phyloP scores from a whole-genome alignment of 1,140 invertebrate genomes.

The Zaprionus taronus region DNA sequence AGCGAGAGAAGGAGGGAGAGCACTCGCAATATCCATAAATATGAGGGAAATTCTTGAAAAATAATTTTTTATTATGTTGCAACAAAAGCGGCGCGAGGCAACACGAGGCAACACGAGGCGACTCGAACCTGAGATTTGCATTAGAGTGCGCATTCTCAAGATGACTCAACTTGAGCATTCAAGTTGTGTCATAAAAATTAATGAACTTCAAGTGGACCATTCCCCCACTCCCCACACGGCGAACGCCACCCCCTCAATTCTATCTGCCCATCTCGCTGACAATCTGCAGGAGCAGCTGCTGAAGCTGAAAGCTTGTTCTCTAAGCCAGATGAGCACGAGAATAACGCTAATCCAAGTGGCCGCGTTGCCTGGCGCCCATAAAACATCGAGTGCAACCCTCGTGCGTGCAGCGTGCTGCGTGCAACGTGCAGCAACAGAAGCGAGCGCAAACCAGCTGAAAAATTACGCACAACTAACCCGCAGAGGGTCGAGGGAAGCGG shows the following conservation, averaged over 20 bases:
- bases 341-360: constrained; percentile 69
- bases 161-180: constrained; percentile 45
- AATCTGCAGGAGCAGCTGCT: constrained; percentile 46
- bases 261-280: constrained; percentile 21
- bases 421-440: constrained; percentile 8
- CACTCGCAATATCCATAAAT: constrained; percentile 56
- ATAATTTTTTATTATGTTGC: constrained; percentile 64
- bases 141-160: constrained; percentile 46
- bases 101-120: neutral
- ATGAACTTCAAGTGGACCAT: constrained; percentile 62
- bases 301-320: constrained; percentile 17
- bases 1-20: neutral
- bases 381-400: constrained; percentile 49
- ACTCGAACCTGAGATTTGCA: constrained; percentile 67
- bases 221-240: neutral
- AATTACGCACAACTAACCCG: constrained; percentile 62
- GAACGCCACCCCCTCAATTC: neutral
- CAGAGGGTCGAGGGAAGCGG: neutral
- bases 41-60: constrained; percentile 59
- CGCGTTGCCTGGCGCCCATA: constrained; percentile 33
- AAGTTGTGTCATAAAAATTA: constrained; percentile 74
- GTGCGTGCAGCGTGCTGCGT: neutral
- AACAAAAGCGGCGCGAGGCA: constrained; percentile 41
- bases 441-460: constrained; percentile 57
- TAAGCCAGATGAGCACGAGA: constrained; percentile 62